Conservation (phyloP, 1,140 invertebrate species). For the Diachasma alloeum region DNA sequence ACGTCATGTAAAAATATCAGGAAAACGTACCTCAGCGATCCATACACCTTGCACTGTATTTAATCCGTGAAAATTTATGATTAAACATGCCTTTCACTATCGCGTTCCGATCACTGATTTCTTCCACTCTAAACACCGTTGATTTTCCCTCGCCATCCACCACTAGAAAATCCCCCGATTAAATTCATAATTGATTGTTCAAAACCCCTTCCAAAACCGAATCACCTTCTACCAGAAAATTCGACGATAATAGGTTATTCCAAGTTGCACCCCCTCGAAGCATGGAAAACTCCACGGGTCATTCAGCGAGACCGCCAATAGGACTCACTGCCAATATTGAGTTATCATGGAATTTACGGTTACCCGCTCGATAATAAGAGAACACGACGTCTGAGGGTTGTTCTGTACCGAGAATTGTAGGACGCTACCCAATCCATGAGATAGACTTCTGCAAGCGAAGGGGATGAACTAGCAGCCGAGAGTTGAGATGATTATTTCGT, state of each 20-base stretch:
- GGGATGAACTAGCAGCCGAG: conserved; percentile 48
- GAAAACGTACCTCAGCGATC: too few species aligned
- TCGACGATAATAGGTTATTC: neutral
- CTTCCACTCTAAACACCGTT: too few species aligned
- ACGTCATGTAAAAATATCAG: too few species aligned
- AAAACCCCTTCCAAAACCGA: neutral
- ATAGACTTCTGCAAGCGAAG: conserved; percentile 53
- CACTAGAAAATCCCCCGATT: neutral
- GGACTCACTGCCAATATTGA: neutral
- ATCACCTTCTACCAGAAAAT: neutral
- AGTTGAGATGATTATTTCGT: conserved; percentile 59
- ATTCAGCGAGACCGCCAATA: conserved; percentile 1
- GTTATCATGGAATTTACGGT: conserved; percentile 24
- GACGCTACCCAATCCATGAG: conserved; percentile 35
- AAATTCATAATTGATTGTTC: neutral
- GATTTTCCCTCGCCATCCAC: too few species aligned
- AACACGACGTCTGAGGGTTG: conserved; percentile 5
- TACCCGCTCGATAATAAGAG: conserved; percentile 18
- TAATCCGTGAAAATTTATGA: too few species aligned
- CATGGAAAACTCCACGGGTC: neutral
- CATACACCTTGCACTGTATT: too few species aligned
- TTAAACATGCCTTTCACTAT: too few species aligned
- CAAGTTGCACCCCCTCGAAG: neutral
- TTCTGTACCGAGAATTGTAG: neutral
- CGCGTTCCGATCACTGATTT: too few species aligned